Conservation (phyloP, 2,797 vertebrate species). For the Orestias chungarensis region DNA sequence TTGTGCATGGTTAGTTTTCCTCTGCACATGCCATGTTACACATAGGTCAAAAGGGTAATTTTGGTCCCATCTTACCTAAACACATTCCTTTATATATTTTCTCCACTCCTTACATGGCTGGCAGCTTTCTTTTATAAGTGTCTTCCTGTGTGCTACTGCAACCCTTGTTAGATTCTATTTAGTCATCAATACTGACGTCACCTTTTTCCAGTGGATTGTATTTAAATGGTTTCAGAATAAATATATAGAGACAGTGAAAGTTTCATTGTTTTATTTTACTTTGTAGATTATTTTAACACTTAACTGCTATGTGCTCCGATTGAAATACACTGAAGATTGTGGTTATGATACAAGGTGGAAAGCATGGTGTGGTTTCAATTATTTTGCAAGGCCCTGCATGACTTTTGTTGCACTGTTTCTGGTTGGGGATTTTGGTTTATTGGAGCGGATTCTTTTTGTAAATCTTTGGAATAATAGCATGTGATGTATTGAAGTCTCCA, state of each 20-base stretch:
- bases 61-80: neutral
- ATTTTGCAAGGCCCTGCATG: neutral
- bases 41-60: neutral
- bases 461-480: conserved; percentile 1
- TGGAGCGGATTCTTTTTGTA: neutral
- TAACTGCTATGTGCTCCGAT: neutral
- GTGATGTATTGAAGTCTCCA: neutral
- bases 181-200: neutral
- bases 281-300: neutral
- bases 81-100: neutral
- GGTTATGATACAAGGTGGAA: neutral
- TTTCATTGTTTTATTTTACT: neutral
- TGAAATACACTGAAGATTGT: neutral
- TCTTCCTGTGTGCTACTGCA: neutral
- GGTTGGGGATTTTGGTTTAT: neutral
- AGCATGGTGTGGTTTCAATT: neutral
- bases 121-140: neutral
- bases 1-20: neutral
- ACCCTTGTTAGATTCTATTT: neutral
- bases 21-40: neutral
- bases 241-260: too few relatives aligned
- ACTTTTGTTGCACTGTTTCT: neutral
- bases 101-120: neutral
- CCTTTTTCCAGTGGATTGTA: neutral
- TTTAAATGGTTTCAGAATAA: neutral